Evolutionary conservation across 2,888 invertebrate genomes (phyloP), one percentile per base, ranked within the genome.

Genomic region (Agrilus biguttatus): DNA sequence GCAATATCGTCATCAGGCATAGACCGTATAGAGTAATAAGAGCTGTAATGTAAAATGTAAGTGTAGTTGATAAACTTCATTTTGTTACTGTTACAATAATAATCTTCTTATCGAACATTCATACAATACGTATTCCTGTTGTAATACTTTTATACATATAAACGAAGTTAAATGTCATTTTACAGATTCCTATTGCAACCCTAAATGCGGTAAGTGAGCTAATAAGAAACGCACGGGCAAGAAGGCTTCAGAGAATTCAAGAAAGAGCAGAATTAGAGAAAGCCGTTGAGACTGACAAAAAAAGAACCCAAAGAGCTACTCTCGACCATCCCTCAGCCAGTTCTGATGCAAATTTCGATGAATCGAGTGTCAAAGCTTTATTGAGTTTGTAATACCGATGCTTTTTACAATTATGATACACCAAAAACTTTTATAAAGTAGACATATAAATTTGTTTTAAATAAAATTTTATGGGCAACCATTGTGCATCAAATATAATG

Each of bases 161-260:
- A 21, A 12, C n/a, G n/a, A n/a, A n/a, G 17, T 14, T 3, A 39
- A 43, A 21, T 40, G 5, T 38, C n/a, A 34, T 28, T 37, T 62
- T 62, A 41, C 55, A 65, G 65, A 63, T 65, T 41, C 64, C 65
- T 5, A 62, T 63, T 37, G 58, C 61, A 45, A 62, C 63, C 13
- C 47, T 65, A 42, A 58, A 57, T 34, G 62, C 63, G 41, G 55
- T 65, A 33, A 63, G 62, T 45, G 61, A 63, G 46, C 49, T 65
- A 44, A 51, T 66, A 14, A 62, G 65, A 51, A 60, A 53, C 40
- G 57, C 62, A 8, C 51, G 63, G 44, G 62, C 64, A 23, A 28
- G 28, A 28, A 60, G 57, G 8, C 49, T 63, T 17, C 51, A 57
- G 41, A 57, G 55, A 46, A 40, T 65, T 8, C 55, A 55, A 37